Evolutionary conservation across 2,888 invertebrate species (phyloP), one percentile per base, ranked within the genome.

Genomic region (Salpingus planirostris): DNA sequence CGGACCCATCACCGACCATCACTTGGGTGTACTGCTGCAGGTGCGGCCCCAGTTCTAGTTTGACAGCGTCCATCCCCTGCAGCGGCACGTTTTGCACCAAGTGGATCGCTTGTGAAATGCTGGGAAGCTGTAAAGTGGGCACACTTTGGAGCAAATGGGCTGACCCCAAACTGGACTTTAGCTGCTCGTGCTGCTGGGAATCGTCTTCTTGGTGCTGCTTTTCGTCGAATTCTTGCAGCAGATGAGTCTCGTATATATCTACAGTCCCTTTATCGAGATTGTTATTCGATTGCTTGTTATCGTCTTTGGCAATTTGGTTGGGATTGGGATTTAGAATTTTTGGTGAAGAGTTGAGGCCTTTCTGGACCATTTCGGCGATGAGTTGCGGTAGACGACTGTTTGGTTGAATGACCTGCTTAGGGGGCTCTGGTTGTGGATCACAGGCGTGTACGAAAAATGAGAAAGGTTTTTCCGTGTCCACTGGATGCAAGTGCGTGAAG

Each of bases 381-480:
- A 58, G 35, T 33, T 58, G 54, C 5, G 59, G 57, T 18, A 64
- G 45, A 29, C 54, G 50, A 11, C 58, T 52, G 36, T 58, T 60
- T 15, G 54, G 42, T 15, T 49, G 50, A 18, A 54, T 45, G 7
- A 40, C 28, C 10, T 47, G 50, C 40, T 52, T 56, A 3, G 60
- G 60, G 2, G 54, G 38, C 35, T 60, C 57, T 12, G 49, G 34
- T 44, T 57, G 57, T 4, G 63, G 60, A 25, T 55, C 50, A 41
- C 65, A 65, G 3, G 46, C 48, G 39, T 65, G 63, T 0, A 64
- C 61, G 44, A 62, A 64, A 37, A 60, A 63, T 14, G 61, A 42
- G 43, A 49, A 60, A 8, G 52, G 46, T 33, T 52, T 33, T 2
- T 33, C 40, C 3, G 48, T 49, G 22, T 60, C 55, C 3, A 61